Percentiles rank a stretch among this genome's conserved stretches.
Conservation (phyloP, 2,797 vertebrate species). For the Todus mexicanus region DNA sequence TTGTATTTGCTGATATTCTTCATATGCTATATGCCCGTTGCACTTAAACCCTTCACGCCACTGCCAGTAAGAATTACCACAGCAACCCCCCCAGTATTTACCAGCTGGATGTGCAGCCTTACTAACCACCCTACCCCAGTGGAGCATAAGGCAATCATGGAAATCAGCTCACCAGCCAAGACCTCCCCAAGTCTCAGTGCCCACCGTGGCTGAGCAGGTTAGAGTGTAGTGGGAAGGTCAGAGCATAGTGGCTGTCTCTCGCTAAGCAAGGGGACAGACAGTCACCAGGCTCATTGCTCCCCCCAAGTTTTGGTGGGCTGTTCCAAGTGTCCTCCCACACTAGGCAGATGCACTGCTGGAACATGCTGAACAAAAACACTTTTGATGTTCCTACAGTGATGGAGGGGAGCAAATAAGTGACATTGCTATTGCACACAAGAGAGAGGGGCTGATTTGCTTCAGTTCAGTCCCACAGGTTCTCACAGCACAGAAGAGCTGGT, state of each 20-base stretch:
- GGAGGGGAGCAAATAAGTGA: not conserved
- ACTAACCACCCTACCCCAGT: not conserved
- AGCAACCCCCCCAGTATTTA: not conserved
- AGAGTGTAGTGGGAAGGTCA: not conserved
- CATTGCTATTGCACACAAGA: accelerated
- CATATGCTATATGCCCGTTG: not conserved
- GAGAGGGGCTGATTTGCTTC: accelerated
- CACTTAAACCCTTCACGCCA: not conserved
- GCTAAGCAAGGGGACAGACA: not conserved
- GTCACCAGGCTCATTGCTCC: not conserved
- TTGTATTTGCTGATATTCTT: not conserved
- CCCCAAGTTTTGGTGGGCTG: accelerated
- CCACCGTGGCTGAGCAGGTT: accelerated
- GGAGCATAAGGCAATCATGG: not conserved
- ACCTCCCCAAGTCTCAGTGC: not conserved
- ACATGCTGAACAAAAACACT: accelerated
- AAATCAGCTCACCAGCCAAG: not conserved
- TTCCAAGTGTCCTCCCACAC: not conserved
- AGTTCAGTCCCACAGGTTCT: not conserved
- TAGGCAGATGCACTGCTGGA: not conserved
- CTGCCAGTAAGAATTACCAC: not conserved
- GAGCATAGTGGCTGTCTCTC: accelerated
- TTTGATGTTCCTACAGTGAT: not conserved
- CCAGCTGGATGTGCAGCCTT: not conserved
- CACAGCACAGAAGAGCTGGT: not conserved